Conservation (phyloP, 1,140 invertebrate genomes). For the Drosophila burlai region DNA sequence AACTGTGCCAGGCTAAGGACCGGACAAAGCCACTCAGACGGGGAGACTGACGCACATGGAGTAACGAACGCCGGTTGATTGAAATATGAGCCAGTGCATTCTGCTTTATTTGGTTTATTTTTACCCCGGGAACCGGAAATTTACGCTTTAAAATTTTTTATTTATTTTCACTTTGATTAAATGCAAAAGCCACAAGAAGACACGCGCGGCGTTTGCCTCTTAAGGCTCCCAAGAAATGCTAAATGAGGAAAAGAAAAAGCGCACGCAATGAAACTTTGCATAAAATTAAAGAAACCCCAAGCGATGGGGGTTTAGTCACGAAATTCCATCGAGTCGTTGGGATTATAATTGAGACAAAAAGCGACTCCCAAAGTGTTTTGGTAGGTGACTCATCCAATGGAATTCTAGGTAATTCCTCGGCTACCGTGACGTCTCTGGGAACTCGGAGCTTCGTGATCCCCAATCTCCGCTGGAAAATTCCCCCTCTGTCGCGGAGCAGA, state of each 20-base stretch:
- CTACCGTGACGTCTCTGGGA: slow-evolving; percentile 47
- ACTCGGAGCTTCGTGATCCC: not conserved
- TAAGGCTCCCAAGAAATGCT: slow-evolving; percentile 37
- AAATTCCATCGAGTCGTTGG: slow-evolving; percentile 55
- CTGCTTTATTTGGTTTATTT: slow-evolving; percentile 59
- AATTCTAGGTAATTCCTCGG: slow-evolving; percentile 52
- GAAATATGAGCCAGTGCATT: slow-evolving; percentile 65
- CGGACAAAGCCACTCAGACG: slow-evolving; percentile 40
- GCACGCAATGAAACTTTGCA: slow-evolving; percentile 67
- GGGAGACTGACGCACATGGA: slow-evolving; percentile 52
- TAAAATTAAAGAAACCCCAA: slow-evolving; percentile 65
- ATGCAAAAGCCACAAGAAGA: slow-evolving; percentile 69
- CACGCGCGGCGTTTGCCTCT: slow-evolving; percentile 69
- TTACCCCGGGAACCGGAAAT: slow-evolving; percentile 73
- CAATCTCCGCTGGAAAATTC: slow-evolving; percentile 2
- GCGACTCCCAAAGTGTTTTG: slow-evolving; percentile 8
- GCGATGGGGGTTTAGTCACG: slow-evolving; percentile 67
- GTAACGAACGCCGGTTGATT: slow-evolving; percentile 9
- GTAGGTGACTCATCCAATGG: slow-evolving; percentile 49
- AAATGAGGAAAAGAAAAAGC: slow-evolving; percentile 33
- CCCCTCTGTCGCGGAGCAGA: slow-evolving; percentile 1
- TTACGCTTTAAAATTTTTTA: slow-evolving; percentile 61
- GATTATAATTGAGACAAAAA: slow-evolving; percentile 46
- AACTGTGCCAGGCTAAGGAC: slow-evolving; percentile 30
- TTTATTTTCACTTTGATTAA: slow-evolving; percentile 83